Evolutionary conservation across 1,140 invertebrate genomes (phyloP), one percentile per base, ranked within the genome.

Genomic region (Sycophila sp.): DNA sequence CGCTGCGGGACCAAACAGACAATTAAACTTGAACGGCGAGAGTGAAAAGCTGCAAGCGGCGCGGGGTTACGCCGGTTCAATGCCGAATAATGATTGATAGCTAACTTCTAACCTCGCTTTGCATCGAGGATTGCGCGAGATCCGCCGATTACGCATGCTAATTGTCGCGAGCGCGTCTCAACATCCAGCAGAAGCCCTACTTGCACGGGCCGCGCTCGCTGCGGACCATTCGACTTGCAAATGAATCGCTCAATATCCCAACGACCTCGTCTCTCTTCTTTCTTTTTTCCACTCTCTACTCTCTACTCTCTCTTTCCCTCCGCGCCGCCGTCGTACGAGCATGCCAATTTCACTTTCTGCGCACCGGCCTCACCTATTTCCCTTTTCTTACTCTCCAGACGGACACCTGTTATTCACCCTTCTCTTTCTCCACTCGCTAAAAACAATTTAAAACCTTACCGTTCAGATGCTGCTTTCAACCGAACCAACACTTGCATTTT

Each of bases 31-130:
- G 17, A 49, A n/a, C 26, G 17, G 51, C 2, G 32, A 22, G 30
- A 58, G 55, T 7, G 8, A 11, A n/a, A 1, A 6, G 2, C 4
- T 7, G 22, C 55, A n/a, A 28, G 58, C 15, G 38, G 30, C 67
- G 32, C 69, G 60, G 77, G 76, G 77, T 81, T 81, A 79, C 73
- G 73, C 65, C 62, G 73, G 76, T 81, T 82, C 81, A 81, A 83
- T 82, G 82, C 73, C 79, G 76, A 79, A 77, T 69, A 74, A 74
- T 83, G 79, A 82, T 82, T 82, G 81, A 82, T 82, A 74, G 80
- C 75, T 77, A 80, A 80, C 78, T 77, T 78, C 75, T 82, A 81
- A 83, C 75, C 76, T 78, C 69, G 63, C 47, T 71, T 77, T 72
- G 72, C 77, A 77, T 74, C 53, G 24, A 15, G 47, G 63, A 75